phyloP scores from a whole-genome alignment of 2,113 vertebrate genomes.

The Euleptes europaea region DNA sequence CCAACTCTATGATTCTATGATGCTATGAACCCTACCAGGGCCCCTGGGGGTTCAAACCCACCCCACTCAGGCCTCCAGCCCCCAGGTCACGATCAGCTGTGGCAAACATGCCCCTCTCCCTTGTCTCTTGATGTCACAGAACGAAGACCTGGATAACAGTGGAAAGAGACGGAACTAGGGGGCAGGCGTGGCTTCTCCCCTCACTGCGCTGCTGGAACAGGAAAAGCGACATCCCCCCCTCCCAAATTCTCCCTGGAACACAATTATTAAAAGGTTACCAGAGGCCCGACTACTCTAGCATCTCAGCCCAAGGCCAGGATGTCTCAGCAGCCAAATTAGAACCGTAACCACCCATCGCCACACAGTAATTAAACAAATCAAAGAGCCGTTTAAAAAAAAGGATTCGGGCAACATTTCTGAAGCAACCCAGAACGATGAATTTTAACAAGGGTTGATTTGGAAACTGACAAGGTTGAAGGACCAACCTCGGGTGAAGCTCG shows the following conservation, averaged over 20 bases:
- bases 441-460: background rate
- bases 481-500: background rate
- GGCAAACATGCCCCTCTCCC: too few relatives aligned
- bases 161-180: background rate
- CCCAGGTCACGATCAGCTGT: too few relatives aligned
- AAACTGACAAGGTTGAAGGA: background rate
- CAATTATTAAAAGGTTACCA: background rate
- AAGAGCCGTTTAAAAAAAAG: background rate
- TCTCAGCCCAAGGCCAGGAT: background rate
- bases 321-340: background rate
- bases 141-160: too few relatives aligned
- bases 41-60: too few relatives aligned
- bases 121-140: too few relatives aligned
- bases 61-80: too few relatives aligned
- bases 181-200: background rate
- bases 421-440: background rate
- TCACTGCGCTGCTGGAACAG: background rate
- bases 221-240: background rate
- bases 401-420: background rate
- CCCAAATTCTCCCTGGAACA: background rate
- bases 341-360: background rate
- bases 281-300: background rate
- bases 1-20: too few relatives aligned
- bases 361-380: background rate
- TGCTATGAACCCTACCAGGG: too few relatives aligned